Evolutionary conservation across 2,888 invertebrate species (phyloP).

Genomic region (Orthosia cruda): DNA sequence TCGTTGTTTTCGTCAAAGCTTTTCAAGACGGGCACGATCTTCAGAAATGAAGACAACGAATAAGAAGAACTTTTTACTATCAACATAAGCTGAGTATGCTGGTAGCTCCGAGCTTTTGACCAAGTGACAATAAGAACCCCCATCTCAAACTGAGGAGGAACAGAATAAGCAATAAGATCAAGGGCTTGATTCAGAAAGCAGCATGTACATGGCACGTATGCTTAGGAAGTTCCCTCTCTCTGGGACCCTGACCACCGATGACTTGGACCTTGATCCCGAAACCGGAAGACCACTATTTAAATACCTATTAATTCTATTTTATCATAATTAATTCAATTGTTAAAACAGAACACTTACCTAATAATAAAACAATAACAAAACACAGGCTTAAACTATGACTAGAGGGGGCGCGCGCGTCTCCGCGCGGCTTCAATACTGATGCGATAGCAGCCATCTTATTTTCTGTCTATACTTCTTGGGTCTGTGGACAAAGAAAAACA

Average conservation of each 20-base stretch:
- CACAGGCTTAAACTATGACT: slow-evolving; percentile 87
- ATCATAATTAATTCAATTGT: background rate
- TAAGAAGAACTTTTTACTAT: too few species aligned
- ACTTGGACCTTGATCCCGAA: background rate
- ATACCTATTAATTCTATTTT: slow-evolving; percentile 6
- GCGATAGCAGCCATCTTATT: slow-evolving; percentile 79
- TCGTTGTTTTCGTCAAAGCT: too few species aligned
- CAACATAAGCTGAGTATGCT: background rate
- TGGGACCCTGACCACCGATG: background rate
- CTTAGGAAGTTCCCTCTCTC: background rate
- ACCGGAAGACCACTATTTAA: background rate
- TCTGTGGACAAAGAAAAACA: slow-evolving; percentile 80
- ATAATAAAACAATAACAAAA: slow-evolving; percentile 81
- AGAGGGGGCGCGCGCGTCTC: slow-evolving; percentile 74
- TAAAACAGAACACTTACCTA: slow-evolving; percentile 79
- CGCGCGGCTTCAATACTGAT: slow-evolving; percentile 76
- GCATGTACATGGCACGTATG: background rate
- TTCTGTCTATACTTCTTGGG: slow-evolving; percentile 65
- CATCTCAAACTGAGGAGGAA: too few species aligned
- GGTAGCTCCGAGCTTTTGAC: too few species aligned
- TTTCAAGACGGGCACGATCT: too few species aligned
- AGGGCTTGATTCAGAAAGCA: background rate
- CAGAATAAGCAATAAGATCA: too few species aligned
- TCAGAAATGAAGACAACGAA: too few species aligned
- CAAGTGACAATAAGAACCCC: too few species aligned